These are phyloP conservation scores for Synergus gifuensis DNA, from an alignment of 2,888 invertebrate species.

Conservation along the genomic window DNA sequence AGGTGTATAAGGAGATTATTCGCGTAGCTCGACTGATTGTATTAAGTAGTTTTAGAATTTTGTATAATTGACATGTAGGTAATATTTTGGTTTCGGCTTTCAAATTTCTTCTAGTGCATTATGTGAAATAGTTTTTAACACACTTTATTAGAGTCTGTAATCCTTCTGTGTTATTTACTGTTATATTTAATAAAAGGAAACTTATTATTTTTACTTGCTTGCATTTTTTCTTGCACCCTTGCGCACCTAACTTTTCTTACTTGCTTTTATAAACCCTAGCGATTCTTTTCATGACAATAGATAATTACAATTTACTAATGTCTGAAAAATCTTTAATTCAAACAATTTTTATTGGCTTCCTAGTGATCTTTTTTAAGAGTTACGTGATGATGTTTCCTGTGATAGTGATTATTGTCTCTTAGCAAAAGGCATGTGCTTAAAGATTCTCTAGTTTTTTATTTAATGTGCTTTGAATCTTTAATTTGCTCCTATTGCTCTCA, in stretches of 20 bases:
- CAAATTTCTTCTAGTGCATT: constrained; percentile 3
- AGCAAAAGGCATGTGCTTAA: constrained; percentile 26
- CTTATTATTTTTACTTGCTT: constrained; percentile 73
- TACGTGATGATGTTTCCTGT: constrained; percentile 10
- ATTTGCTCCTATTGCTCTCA: constrained; percentile 18
- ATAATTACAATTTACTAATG: background rate
- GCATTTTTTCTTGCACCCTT: constrained; percentile 63
- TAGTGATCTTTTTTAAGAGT: constrained; percentile 7
- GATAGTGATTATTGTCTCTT: constrained; percentile 15
- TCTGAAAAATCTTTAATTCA: background rate
- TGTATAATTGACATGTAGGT: background rate
- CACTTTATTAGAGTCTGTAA: constrained; percentile 63
- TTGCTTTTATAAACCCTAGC: constrained; percentile 51
- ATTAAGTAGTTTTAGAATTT: constrained; percentile 19
- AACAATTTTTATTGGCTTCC: background rate
- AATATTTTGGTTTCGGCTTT: constrained; percentile 21
- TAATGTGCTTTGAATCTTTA: constrained; percentile 29
- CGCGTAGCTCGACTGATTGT: constrained; percentile 24
- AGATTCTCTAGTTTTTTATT: background rate
- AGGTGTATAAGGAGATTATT: background rate
- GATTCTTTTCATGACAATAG: background rate
- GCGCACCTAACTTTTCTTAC: constrained; percentile 56
- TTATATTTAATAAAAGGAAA: constrained; percentile 68
- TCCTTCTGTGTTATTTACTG: constrained; percentile 69
- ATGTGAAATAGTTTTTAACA: background rate